Evolutionary conservation across 1,140 invertebrate genomes (phyloP).

Genomic region (Episyrphus balteatus): DNA sequence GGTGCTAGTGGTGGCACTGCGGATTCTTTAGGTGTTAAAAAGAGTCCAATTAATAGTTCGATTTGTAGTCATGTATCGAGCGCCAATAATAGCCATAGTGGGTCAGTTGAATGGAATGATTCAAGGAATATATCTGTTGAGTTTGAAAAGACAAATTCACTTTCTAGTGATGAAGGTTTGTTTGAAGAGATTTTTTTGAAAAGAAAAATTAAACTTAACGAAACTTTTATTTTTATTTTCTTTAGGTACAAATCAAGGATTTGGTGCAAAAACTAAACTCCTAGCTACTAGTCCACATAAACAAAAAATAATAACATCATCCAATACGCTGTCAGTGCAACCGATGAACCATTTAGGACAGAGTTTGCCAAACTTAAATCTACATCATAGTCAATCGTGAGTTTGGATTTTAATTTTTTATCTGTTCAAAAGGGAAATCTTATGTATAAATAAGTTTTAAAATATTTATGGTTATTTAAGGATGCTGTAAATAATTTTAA

Average conservation of each 20-base stretch:
- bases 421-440: too few relatives aligned
- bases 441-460: too few relatives aligned
- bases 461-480: too few relatives aligned
- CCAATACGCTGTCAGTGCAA: slow-evolving; percentile 65
- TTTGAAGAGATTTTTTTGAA: slow-evolving; percentile 14
- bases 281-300: slow-evolving; percentile 28
- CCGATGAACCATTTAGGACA: slow-evolving; percentile 55
- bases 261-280: slow-evolving; percentile 18
- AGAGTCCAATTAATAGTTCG: slow-evolving; percentile 33
- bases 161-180: slow-evolving; percentile 43
- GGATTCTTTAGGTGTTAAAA: slow-evolving; percentile 37
- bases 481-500: too few relatives aligned
- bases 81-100: slow-evolving; percentile 56
- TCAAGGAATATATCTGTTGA: slow-evolving; percentile 41
- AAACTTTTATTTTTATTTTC: background rate
- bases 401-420: slow-evolving; percentile 6
- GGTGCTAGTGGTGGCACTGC: slow-evolving; percentile 24
- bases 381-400: slow-evolving; percentile 33
- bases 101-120: slow-evolving; percentile 63
- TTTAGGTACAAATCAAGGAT: slow-evolving; percentile 3
- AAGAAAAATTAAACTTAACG: too few relatives aligned
- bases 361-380: slow-evolving; percentile 57
- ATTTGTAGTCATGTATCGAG: slow-evolving; percentile 45
- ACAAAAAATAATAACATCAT: slow-evolving; percentile 33
- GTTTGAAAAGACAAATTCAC: slow-evolving; percentile 42